Evolutionary conservation across 35 echinoderm and acorn worm species (phyloP).

Genomic region (Apostichopus japonicus): DNA sequence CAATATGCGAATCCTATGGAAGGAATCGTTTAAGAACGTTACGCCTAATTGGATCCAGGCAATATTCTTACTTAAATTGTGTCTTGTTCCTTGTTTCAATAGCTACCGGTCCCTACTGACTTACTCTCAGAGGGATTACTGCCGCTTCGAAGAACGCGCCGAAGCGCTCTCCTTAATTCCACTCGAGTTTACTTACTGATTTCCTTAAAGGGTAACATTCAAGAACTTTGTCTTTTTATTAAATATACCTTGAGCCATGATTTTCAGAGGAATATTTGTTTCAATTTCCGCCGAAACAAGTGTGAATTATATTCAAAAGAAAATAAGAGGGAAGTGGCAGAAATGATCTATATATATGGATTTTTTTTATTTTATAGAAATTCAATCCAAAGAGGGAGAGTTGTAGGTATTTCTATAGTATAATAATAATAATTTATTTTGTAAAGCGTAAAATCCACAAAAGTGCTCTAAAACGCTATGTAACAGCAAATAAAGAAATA

Average conservation of each 20-base stretch:
- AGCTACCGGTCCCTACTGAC: not conserved
- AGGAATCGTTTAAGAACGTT: conserved; percentile 39
- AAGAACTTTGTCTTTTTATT: not conserved
- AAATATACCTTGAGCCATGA: not conserved
- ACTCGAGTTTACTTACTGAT: conserved; percentile 42
- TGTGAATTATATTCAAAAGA: no score
- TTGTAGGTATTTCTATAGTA: no score
- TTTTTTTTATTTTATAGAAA: no score
- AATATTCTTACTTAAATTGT: conserved; percentile 60
- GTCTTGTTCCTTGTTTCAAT: conserved; percentile 3
- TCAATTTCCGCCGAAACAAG: no score
- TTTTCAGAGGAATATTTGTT: not conserved
- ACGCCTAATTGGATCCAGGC: conserved; percentile 57
- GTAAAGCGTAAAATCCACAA: no score
- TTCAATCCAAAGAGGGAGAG: no score
- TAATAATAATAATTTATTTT: no score
- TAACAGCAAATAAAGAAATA: no score
- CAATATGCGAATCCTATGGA: conserved; percentile 48
- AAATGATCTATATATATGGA: no score
- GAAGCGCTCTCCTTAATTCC: conserved; percentile 37
- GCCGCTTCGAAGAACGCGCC: conserved; percentile 32
- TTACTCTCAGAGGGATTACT: conserved; percentile 30
- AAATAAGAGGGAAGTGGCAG: no score
- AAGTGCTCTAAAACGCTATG: no score
- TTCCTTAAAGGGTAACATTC: conserved; percentile 39